These are phyloP conservation scores for Apeltes quadracus DNA, from an alignment of 2,113 vertebrate species.

Conservation along the genomic window DNA sequence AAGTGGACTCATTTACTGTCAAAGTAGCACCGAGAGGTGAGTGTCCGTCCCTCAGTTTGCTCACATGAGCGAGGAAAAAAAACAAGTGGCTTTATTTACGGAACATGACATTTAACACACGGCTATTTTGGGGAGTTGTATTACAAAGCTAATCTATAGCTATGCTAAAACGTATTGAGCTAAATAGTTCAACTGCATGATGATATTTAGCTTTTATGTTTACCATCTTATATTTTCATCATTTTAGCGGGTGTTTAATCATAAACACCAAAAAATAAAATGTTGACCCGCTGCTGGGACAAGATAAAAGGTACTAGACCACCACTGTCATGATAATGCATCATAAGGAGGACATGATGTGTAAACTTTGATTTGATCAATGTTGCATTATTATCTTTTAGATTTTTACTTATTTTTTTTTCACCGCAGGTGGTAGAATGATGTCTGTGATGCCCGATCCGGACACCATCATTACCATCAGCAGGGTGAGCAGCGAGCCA, in stretches of 20 bases:
- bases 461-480: slow-evolving; percentile 61
- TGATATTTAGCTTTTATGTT: neutral
- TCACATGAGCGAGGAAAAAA: neutral
- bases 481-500: neutral
- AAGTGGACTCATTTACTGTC: slow-evolving; percentile 76
- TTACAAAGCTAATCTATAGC: neutral
- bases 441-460: slow-evolving; percentile 57
- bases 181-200: neutral
- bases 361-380: neutral
- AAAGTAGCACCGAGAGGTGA: slow-evolving; percentile 82
- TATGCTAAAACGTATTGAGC: neutral
- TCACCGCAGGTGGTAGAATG: slow-evolving; percentile 50
- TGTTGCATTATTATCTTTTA: neutral
- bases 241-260: neutral
- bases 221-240: neutral
- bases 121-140: neutral
- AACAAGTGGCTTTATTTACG: neutral
- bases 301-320: neutral
- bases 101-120: neutral
- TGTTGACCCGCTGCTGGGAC: neutral
- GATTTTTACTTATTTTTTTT: too few species aligned
- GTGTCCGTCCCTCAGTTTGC: slow-evolving; percentile 11
- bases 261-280: neutral
- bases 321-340: neutral
- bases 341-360: too few species aligned